A percentile compares a stretch with the other conserved stretches of the same genome.
Evolutionary conservation across 2,113 vertebrate species (phyloP).

Genomic region (Hypanus sabinus): DNA sequence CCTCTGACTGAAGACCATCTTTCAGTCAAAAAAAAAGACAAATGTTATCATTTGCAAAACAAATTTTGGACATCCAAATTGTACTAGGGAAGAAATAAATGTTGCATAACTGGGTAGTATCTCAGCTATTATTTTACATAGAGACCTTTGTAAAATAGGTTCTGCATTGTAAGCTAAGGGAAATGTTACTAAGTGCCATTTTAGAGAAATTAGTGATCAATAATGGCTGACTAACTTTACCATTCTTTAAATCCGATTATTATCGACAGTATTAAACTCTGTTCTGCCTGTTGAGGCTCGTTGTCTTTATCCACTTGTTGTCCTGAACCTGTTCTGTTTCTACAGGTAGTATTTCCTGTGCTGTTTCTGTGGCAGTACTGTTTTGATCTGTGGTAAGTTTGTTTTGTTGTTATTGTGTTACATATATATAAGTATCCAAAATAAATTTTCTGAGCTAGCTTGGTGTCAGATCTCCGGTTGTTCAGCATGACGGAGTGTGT

Average conservation of each 20-base stretch:
- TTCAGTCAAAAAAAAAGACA: background rate
- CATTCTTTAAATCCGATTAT: background rate
- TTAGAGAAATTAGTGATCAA: background rate
- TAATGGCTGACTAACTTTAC: background rate
- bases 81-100: background rate
- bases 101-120: background rate
- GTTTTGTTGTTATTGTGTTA: conserved; percentile 30
- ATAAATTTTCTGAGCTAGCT: background rate
- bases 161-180: background rate
- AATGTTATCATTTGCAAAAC: background rate
- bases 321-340: conserved; percentile 33
- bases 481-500: conserved; percentile 7
- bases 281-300: background rate
- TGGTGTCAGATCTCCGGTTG: background rate
- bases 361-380: conserved; percentile 28
- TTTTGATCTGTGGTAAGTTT: conserved; percentile 31
- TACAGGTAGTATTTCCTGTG: conserved; percentile 23
- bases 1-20: background rate
- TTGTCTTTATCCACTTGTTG: background rate
- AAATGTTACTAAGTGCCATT: background rate
- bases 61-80: background rate
- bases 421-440: background rate
- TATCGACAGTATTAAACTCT: background rate
- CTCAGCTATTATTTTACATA: background rate
- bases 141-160: background rate